Conservation (phyloP, 2,888 invertebrate species). For the Fragum whitleyi region DNA sequence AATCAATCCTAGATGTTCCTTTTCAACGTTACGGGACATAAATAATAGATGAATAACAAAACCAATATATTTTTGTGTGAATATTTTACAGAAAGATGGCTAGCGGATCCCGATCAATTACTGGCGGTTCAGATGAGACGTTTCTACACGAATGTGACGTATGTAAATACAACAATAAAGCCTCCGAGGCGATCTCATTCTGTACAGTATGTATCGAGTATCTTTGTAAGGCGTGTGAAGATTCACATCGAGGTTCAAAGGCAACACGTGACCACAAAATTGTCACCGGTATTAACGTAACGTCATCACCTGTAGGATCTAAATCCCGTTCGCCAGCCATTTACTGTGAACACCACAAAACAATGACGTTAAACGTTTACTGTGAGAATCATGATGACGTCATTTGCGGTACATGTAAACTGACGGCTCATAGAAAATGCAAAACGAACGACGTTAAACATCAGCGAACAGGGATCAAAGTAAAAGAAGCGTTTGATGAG, state of each 20-base stretch:
- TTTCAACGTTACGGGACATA: no score
- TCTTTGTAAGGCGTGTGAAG: background rate
- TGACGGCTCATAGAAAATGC: background rate
- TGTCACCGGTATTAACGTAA: background rate
- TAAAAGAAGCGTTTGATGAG: background rate
- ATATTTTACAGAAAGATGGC: background rate
- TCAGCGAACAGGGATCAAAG: background rate
- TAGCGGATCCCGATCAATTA: background rate
- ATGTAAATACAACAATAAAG: background rate
- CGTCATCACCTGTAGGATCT: background rate
- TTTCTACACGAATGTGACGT: background rate
- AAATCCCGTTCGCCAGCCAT: background rate
- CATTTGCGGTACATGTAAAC: background rate
- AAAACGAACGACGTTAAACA: background rate
- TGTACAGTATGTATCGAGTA: background rate
- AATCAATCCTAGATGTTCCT: no score
- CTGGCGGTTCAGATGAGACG: background rate
- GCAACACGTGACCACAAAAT: background rate
- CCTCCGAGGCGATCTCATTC: background rate
- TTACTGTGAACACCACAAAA: background rate
- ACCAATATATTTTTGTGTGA: no score
- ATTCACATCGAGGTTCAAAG: background rate
- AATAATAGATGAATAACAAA: no score
- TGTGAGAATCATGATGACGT: background rate
- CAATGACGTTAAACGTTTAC: background rate